These are phyloP conservation scores for Notothenia rossii DNA, from an alignment of 2,113 vertebrate genomes.

Conservation along the genomic window DNA sequence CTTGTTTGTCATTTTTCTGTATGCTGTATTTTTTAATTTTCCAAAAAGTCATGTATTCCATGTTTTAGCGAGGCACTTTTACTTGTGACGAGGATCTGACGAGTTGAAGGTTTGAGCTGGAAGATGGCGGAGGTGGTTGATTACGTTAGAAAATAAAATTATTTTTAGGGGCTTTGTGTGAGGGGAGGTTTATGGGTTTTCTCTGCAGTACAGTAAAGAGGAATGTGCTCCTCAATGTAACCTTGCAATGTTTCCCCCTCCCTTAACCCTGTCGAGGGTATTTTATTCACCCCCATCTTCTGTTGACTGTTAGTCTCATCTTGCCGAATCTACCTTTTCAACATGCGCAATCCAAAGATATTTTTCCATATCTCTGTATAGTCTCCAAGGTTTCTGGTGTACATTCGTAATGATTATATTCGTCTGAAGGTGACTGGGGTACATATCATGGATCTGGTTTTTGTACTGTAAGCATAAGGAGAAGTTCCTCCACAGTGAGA, in stretches of 20 bases:
- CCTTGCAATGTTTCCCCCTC: slow-evolving; percentile 5
- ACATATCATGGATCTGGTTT: slow-evolving; percentile 77
- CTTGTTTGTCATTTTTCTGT: slow-evolving; percentile 60
- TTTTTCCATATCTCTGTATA: slow-evolving; percentile 82
- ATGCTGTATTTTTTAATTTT: slow-evolving; percentile 49
- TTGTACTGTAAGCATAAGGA: slow-evolving; percentile 64
- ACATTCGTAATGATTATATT: slow-evolving; percentile 73
- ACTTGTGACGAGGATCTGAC: slow-evolving; percentile 49
- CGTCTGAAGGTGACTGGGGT: slow-evolving; percentile 75
- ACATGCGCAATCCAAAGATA: slow-evolving; percentile 87
- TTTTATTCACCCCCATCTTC: slow-evolving; percentile 36
- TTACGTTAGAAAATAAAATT: neutral
- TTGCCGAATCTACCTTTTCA: slow-evolving; percentile 80
- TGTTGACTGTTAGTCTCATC: slow-evolving; percentile 68
- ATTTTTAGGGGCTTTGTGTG: neutral
- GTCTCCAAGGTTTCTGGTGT: slow-evolving; percentile 75
- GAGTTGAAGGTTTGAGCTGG: slow-evolving; percentile 37
- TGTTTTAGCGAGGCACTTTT: slow-evolving; percentile 81
- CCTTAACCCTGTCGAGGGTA: slow-evolving; percentile 11
- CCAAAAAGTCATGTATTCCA: slow-evolving; percentile 58
- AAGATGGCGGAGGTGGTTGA: neutral
- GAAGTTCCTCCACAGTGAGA: slow-evolving; percentile 52
- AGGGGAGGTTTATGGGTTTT: slow-evolving; percentile 12
- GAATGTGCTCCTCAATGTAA: slow-evolving; percentile 17
- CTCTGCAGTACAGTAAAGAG: slow-evolving; percentile 27